These are phyloP conservation scores for Leptinotarsa defecta DNA, from an alignment of 1,140 invertebrate species.

Conservation along the genomic window DNA sequence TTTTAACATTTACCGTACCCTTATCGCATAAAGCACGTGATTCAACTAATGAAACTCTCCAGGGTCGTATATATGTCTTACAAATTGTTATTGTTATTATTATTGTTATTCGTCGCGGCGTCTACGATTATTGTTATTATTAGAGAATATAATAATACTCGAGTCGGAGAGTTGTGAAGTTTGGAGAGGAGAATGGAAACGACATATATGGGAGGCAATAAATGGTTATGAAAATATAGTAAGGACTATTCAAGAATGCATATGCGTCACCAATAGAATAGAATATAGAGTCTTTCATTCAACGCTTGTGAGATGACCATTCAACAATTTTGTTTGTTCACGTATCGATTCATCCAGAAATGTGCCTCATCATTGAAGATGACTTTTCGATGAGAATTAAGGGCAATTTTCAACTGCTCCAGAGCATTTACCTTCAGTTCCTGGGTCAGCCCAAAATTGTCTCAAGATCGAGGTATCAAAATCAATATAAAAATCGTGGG, in stretches of 20 bases:
- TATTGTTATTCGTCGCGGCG: conserved; percentile 52
- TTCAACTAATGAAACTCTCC: conserved; percentile 51
- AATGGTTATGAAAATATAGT: conserved; percentile 14
- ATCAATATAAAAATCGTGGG: no score
- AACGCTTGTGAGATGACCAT: no score
- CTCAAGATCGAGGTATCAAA: no score
- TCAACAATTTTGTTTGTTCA: no score
- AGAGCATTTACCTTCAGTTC: no score
- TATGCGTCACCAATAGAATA: no score
- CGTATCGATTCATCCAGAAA: no score
- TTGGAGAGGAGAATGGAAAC: conserved; percentile 20
- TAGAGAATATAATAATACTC: conserved; percentile 53
- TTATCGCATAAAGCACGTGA: conserved; percentile 38
- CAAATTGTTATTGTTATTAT: conserved; percentile 53
- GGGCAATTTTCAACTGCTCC: no score
- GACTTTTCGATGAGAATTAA: no score
- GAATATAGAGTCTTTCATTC: no score
- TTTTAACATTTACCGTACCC: background rate
- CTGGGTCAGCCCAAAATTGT: no score
- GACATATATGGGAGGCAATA: conserved; percentile 19
- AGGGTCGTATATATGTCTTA: conserved; percentile 50
- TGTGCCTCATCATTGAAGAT: no score
- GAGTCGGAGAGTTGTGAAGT: conserved; percentile 37
- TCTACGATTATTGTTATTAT: conserved; percentile 54
- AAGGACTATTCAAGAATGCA: background rate